Evolutionary conservation across 2,113 vertebrate genomes (phyloP).

Genomic region (Poeciliopsis prolifica): DNA sequence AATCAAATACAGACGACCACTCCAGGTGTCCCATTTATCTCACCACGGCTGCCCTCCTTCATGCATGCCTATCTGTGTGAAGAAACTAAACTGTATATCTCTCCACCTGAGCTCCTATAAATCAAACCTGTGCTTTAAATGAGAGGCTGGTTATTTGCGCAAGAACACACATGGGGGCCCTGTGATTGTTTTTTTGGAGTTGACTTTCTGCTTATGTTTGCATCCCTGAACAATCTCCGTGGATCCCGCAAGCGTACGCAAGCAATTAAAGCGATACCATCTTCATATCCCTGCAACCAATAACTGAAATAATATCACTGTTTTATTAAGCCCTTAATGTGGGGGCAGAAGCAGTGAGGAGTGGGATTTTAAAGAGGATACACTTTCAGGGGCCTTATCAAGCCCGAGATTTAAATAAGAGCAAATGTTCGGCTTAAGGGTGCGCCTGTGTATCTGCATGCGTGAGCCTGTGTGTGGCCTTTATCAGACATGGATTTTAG

Average conservation of each 20-base stretch:
- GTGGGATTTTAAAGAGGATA: constrained; percentile 76
- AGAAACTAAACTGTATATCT: constrained; percentile 56
- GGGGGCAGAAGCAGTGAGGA: constrained; percentile 71
- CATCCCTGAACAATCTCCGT: constrained; percentile 80
- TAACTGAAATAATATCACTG: constrained; percentile 82
- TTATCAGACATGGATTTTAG: constrained; percentile 75
- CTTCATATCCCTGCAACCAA: constrained; percentile 80
- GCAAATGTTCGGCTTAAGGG: constrained; percentile 75
- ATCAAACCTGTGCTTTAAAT: constrained; percentile 77
- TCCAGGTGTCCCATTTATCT: constrained; percentile 40
- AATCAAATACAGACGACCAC: constrained; percentile 55
- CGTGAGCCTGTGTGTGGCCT: constrained; percentile 61
- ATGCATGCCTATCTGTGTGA: constrained; percentile 13
- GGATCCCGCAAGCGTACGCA: constrained; percentile 77
- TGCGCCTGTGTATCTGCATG: constrained; percentile 57
- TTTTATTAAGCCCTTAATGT: constrained; percentile 82
- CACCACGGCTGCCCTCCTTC: constrained; percentile 21
- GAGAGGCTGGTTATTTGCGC: constrained; percentile 73
- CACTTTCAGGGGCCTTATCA: constrained; percentile 77
- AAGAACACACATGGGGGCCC: constrained; percentile 72
- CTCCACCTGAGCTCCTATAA: constrained; percentile 69
- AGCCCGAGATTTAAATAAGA: constrained; percentile 77
- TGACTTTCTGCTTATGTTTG: constrained; percentile 80
- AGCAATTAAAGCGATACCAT: constrained; percentile 82
- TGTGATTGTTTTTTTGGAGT: constrained; percentile 77